A percentile compares a stretch with the other conserved stretches of the same genome.
These are phyloP conservation scores for Temnothorax rugatulus DNA, from an alignment of 2,888 invertebrate species.

Conservation along the genomic window DNA sequence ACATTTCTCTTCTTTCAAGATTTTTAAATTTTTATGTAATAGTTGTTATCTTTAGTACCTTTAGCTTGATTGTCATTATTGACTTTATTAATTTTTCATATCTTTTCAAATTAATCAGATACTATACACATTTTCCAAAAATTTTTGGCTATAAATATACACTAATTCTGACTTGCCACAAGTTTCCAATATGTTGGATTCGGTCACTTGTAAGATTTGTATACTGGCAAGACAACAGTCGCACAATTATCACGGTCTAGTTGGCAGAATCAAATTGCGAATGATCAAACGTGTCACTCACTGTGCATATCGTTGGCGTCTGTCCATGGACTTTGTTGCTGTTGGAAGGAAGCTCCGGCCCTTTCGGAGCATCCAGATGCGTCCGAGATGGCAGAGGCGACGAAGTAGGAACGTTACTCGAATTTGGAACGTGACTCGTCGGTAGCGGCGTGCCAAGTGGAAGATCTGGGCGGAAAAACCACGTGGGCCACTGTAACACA, in stretches of 20 bases:
- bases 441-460: conserved; percentile 73
- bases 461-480: conserved; percentile 82
- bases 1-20: background rate
- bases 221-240: conserved; percentile 10
- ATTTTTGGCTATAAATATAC: background rate
- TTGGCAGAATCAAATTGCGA: conserved; percentile 38
- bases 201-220: conserved; percentile 6
- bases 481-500: conserved; percentile 82
- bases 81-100: background rate
- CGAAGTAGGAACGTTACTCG: conserved; percentile 68
- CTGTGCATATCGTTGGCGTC: conserved; percentile 84
- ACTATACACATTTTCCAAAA: background rate
- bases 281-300: conserved; percentile 73
- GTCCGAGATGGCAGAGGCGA: conserved; percentile 72
- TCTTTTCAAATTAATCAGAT: background rate
- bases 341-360: conserved; percentile 73
- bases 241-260: conserved; percentile 41
- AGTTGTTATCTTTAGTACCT: background rate
- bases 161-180: background rate
- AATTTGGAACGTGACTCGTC: conserved; percentile 73
- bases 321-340: conserved; percentile 82
- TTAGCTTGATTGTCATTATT: background rate
- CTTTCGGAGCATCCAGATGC: conserved; percentile 75
- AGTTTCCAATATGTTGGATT: conserved; percentile 25
- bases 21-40: background rate